These are phyloP conservation scores for Cinara cedri DNA, from an alignment of 2,888 invertebrate genomes.

Conservation along the genomic window DNA sequence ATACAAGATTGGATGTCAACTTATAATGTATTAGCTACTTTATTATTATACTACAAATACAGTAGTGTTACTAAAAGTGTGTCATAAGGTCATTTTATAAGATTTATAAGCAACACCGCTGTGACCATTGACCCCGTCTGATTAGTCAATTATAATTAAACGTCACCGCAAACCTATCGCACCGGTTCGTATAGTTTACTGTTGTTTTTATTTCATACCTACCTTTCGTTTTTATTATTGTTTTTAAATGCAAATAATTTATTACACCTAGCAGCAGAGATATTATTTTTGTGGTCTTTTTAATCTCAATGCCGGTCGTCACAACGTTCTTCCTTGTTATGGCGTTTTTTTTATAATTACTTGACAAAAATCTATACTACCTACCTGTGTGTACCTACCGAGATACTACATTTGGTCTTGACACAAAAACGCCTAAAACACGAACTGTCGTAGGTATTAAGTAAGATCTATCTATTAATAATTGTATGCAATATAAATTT, in stretches of 20 bases:
- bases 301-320: slow-evolving; percentile 34
- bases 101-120: neutral
- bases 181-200: neutral
- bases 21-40: too few species aligned
- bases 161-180: slow-evolving; percentile 15
- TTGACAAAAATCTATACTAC: neutral
- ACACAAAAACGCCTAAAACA: slow-evolving; percentile 24
- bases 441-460: neutral
- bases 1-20: neutral
- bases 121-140: slow-evolving; percentile 34
- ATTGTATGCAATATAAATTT: too few species aligned
- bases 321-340: slow-evolving; percentile 16
- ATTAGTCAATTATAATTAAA: slow-evolving; percentile 33
- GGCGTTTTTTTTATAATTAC: neutral
- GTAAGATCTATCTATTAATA: too few species aligned
- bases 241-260: slow-evolving; percentile 9
- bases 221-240: slow-evolving; percentile 32
- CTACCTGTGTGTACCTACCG: neutral
- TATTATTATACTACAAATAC: too few species aligned
- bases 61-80: slow-evolving; percentile 33
- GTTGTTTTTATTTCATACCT: neutral
- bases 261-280: neutral
- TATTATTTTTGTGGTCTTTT: slow-evolving; percentile 24
- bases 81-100: slow-evolving; percentile 46
- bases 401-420: slow-evolving; percentile 4